Conservation (phyloP, 1,140 invertebrate genomes). For the Papilio xuthus region DNA sequence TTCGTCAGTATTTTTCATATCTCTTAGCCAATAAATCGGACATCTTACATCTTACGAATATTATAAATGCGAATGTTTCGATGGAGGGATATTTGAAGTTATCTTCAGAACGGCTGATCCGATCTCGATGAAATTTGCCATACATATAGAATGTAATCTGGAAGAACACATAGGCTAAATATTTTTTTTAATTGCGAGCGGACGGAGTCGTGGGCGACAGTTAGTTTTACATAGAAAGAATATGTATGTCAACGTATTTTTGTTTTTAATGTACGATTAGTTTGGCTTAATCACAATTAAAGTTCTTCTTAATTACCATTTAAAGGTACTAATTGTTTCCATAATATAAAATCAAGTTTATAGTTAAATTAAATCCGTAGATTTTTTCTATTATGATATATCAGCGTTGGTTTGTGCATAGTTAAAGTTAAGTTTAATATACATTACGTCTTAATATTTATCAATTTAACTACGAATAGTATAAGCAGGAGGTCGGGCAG, state of each 20-base stretch:
- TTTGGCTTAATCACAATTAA: background rate
- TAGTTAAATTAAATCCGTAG: background rate
- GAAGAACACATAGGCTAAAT: too few relatives aligned
- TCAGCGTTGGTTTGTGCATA: background rate
- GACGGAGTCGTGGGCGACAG: too few relatives aligned
- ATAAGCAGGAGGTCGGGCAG: too few relatives aligned
- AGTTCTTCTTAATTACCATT: background rate
- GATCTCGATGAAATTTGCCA: too few relatives aligned
- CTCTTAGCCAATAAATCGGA: too few relatives aligned
- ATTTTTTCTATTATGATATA: background rate
- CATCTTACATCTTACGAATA: too few relatives aligned
- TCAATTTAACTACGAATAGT: constrained; percentile 7
- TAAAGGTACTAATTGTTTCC: constrained; percentile 5
- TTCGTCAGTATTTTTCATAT: background rate
- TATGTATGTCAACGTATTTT: background rate
- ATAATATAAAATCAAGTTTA: constrained; percentile 11
- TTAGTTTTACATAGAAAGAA: too few relatives aligned
- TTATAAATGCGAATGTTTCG: too few relatives aligned
- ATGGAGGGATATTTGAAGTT: too few relatives aligned
- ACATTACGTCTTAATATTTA: background rate
- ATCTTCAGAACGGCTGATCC: too few relatives aligned
- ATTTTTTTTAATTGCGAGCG: too few relatives aligned
- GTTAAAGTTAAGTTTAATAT: background rate
- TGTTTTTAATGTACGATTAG: background rate
- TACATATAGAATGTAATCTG: too few relatives aligned